phyloP scores from a whole-genome alignment of 2,797 vertebrate species.

The Hozukius guyotensis region DNA sequence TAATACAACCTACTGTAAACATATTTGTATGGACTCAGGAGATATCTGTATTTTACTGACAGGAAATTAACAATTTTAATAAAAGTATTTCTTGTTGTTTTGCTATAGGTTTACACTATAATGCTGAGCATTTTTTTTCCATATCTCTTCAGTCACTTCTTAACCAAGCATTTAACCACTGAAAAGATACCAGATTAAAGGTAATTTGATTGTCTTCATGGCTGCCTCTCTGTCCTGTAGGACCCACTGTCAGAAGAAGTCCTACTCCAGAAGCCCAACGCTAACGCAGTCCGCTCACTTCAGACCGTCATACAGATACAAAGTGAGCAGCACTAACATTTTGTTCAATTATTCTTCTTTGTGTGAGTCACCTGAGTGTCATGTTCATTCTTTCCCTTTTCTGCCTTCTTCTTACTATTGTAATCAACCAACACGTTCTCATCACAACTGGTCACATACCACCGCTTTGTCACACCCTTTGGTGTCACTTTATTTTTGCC shows the following conservation, averaged over 20 bases:
- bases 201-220: not conserved
- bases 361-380: not conserved
- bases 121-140: not conserved
- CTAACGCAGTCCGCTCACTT: conserved; percentile 89
- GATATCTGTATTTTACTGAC: not conserved
- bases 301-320: conserved; percentile 92
- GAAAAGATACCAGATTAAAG: not conserved
- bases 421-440: not conserved
- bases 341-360: not conserved
- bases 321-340: conserved; percentile 58
- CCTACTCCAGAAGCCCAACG: conserved; percentile 89
- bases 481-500: too few species aligned
- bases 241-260: conserved; percentile 89
- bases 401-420: not conserved
- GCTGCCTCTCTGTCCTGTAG: conserved; percentile 57
- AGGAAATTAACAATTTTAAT: not conserved
- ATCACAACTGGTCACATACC: too few species aligned
- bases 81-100: not conserved
- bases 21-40: not conserved
- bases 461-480: too few species aligned
- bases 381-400: not conserved
- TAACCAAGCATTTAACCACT: not conserved
- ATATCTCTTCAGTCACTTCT: not conserved
- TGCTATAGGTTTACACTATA: not conserved
- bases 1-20: not conserved